Evolutionary conservation across 2,113 vertebrate genomes (phyloP), one percentile per base, ranked within the genome.

Genomic region (Pholis gunnellus): DNA sequence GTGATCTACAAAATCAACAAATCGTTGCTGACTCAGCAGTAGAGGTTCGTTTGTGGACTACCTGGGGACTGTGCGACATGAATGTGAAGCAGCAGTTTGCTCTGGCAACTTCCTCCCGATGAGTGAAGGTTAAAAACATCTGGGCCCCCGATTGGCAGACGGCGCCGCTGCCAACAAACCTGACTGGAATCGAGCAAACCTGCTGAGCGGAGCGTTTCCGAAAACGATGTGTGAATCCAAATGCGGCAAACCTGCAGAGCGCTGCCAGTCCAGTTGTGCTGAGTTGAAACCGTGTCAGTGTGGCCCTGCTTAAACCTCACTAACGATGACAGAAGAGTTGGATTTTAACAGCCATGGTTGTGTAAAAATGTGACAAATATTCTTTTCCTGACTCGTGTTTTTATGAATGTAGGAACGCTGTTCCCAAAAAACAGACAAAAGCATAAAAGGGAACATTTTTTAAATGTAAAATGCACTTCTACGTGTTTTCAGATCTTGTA

Each of bases 71-170:
- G 44, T 22, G 64, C 50, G 64, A 71, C 59, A 29, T n/a, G 80
- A 82, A 64, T 76, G 72, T 20, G 25, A 59, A 82, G 59, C 65
- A 56, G 73, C 65, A 20, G 27, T 63, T 63, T 54, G 18, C 25
- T 73, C 70, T 29, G 29, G 22, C 22, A 50, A 14, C 63, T 10
- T 42, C 38, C 15, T 31, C n/a, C 46, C 27, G 81, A 71, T 48
- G 73, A 72, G 31, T 73, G 79, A 75, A 80, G 50, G 78, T 72
- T 80, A 46, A 48, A 56, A 82, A 71, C 59, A 71, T 36, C 65
- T 82, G 79, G 27, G 13, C 48, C 4, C 17, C 25, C 34, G 73
- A 77, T 7, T 29, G 73, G 50, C 60, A 31, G 80, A 27, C 25
- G 22, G 36, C 52, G 52, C 52, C 52, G 52, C 52, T 15, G 5